Base-by-base conservation (phyloP, 2,113 vertebrate species). In the Dicaeum eximium region DNA sequence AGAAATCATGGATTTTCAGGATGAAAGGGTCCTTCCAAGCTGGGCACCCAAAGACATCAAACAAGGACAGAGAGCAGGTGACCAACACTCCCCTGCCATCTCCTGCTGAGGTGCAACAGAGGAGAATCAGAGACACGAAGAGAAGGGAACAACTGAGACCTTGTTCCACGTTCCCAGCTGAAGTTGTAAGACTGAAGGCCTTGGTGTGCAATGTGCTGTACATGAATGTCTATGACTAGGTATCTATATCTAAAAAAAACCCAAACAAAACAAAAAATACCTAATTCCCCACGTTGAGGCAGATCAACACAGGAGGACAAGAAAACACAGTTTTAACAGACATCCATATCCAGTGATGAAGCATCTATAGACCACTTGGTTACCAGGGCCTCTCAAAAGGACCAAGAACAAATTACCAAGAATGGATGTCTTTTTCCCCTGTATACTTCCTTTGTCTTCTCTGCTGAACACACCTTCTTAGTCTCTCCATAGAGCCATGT, bases 401-500 rank as follows among this genome's bases (percentile, higher is more conserved):
- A 67, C n/a, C n/a, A 60, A 82, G 53, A 60, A 35, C 20, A 35
- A 69, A 8, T 33, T 66, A 45, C 13, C 5, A 8, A 86, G 30
- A 81, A 64, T 1, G 2, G 7, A 19, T 54, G 14, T 37, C 33
- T 56, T 82, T 67, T 30, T 8, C 24, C 10, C 23, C 11, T 0
- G 0, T 54, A 25, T 20, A 20, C 9, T 47, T 86, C 15, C 27
- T 57, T 79, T 56, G 10, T 47, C 11, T 58, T 51, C 44, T 84
- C 15, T 81, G 15, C 25, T 71, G 50, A 65, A 31, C 5, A 5
- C 25, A 40, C 7, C 16, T 73, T 37, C 30, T 45, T 44, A 37
- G 5, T 13, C 2, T 51, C 11, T 30, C 13, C 4, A 10, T 11
- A 48, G 8, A 8, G 22, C 19, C 38, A 11, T 7, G 3, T 23